Evolutionary conservation across 1,140 invertebrate species (phyloP).

Genomic region (Anastrepha ludens): DNA sequence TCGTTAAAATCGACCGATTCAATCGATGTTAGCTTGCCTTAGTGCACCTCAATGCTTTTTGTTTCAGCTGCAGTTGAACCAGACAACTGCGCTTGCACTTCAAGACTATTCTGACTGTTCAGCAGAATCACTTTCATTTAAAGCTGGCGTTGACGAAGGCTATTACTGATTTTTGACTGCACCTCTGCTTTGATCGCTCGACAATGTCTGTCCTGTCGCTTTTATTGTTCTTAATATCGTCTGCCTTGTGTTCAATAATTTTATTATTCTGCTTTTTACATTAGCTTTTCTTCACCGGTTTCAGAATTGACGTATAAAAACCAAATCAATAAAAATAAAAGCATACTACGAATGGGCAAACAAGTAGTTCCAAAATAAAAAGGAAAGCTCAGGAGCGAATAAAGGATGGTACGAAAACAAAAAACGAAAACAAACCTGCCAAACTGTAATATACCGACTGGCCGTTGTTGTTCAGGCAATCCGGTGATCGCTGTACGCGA

Average conservation of each 20-base stretch:
- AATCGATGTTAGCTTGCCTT: background rate
- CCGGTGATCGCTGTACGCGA: background rate
- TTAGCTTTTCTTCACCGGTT: background rate
- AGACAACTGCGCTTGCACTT: slow-evolving; percentile 27
- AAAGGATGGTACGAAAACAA: background rate
- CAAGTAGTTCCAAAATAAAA: slow-evolving; percentile 30
- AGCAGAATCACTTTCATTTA: slow-evolving; percentile 44
- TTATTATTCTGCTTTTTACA: slow-evolving; percentile 19
- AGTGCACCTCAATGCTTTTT: slow-evolving; percentile 11
- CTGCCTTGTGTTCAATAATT: background rate
- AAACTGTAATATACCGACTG: slow-evolving; percentile 1
- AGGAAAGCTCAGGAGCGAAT: background rate
- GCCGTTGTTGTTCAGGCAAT: background rate
- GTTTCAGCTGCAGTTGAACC: background rate
- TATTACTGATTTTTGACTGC: slow-evolving; percentile 12
- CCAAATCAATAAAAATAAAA: slow-evolving; percentile 1
- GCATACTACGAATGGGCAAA: background rate
- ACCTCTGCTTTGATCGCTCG: background rate
- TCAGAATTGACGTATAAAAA: slow-evolving; percentile 3
- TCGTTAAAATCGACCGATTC: background rate
- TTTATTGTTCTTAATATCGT: background rate
- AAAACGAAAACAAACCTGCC: background rate
- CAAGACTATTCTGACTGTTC: slow-evolving; percentile 32
- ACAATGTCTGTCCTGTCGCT: slow-evolving; percentile 13
- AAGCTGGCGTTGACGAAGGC: slow-evolving; percentile 36